Base-by-base conservation (phyloP, 2,797 vertebrate genomes). In the Hirundo rustica region DNA sequence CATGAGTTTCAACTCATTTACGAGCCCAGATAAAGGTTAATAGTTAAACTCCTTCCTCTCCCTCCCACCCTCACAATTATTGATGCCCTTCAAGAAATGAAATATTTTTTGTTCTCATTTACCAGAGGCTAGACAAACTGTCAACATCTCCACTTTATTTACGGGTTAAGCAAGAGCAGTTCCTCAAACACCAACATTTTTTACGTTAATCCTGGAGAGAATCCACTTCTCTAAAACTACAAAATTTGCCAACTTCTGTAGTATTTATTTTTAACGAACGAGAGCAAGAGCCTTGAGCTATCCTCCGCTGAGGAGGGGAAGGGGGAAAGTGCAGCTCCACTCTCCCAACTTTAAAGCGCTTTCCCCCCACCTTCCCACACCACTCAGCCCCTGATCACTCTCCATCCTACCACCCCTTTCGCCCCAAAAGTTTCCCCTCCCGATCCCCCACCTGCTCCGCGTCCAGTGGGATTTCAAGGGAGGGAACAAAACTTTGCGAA, bases 371-470 rank as follows among this genome's bases (percentile, higher is more conserved):
- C 47, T 82, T 92, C 60, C 44, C 75, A 34, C 65, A 58, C 54
- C 53, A 26, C 50, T 55, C 79, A 82, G 27, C 15, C 16, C 32
- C 50, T 16, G 30, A 30, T n/a, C 38, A 23, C 48, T 60, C 66
- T 82, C 36, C 44, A 62, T 61, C 29, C 57, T 18, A 51, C 17
- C 48, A 44, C 32, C 88, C 53, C 3, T 10, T 8, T 65, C 36
- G 15, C 32, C 66, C 29, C 54, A 18, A 22, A 47, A 51, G 81
- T 48, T 55, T n/a, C 40, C 89, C 32, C 53, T 77, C 47, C 55
- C 25, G 42, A 44, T 85, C 70, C 70, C 96, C 95, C 96, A 97
- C 97, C 97, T 97, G 97, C 86, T 92, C 80, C 88, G 51, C 83
- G 89, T 97, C 92, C 96, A 67, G 86, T 53, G 79, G 71, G 88